Evolutionary conservation across 2,888 invertebrate genomes (phyloP).

Genomic region (Heliconius hortense): DNA sequence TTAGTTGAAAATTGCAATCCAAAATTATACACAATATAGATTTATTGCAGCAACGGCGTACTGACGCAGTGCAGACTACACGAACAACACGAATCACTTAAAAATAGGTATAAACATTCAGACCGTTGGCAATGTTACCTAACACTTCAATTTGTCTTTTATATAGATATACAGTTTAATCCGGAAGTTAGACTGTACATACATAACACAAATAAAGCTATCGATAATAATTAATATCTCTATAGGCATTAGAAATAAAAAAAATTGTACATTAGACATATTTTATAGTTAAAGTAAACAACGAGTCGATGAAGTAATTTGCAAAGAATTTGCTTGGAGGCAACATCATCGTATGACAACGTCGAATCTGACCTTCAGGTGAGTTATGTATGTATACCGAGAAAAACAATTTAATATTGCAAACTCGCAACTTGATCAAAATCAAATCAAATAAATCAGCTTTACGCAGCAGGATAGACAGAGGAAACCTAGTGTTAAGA

Average conservation of each 20-base stretch:
- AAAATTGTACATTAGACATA: background rate
- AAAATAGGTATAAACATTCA: constrained; percentile 12
- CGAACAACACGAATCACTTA: constrained; percentile 7
- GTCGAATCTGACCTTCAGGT: constrained; percentile 61
- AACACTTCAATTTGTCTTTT: background rate
- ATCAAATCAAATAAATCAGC: too few species aligned
- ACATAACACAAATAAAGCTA: background rate
- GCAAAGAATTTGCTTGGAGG: constrained; percentile 58
- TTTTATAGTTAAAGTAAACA: constrained; percentile 20
- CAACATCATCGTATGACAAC: constrained; percentile 55
- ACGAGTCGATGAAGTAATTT: constrained; percentile 56
- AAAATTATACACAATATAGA: background rate
- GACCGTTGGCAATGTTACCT: background rate
- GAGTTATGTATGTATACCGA: constrained; percentile 42
- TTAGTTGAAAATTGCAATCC: background rate
- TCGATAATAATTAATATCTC: background rate
- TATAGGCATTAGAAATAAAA: background rate
- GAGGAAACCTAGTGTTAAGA: too few species aligned
- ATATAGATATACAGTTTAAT: background rate
- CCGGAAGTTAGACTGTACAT: background rate
- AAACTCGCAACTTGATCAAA: background rate
- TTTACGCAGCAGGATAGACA: too few species aligned
- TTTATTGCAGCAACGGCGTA: constrained; percentile 12
- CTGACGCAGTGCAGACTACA: constrained; percentile 23
- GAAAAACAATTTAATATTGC: constrained; percentile 41